Conservation (phyloP, 2,797 vertebrate genomes). For the Rhynchotus rufescens region DNA sequence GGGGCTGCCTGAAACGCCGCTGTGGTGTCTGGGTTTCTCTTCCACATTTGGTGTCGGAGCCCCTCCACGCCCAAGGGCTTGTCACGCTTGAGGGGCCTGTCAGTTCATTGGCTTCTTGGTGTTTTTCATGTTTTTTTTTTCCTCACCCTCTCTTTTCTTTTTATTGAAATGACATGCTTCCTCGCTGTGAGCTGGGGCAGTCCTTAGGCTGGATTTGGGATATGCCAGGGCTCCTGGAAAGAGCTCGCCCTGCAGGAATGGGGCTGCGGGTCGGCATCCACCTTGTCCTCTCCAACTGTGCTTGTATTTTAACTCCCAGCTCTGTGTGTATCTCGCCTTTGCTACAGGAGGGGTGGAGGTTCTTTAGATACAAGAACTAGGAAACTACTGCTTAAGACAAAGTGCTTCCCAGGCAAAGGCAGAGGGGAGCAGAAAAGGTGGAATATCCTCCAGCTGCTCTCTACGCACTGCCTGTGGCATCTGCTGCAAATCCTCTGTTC, state of each 20-base stretch:
- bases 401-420: neutral
- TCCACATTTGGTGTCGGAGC: neutral
- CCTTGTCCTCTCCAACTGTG: neutral
- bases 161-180: neutral
- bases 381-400: neutral
- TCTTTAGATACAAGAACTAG: neutral
- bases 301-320: neutral
- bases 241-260: neutral
- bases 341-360: neutral
- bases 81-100: fast-evolving
- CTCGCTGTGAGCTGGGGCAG: too few species aligned
- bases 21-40: neutral
- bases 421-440: too few species aligned
- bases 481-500: neutral
- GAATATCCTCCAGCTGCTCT: neutral
- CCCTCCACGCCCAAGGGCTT: neutral
- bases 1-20: neutral
- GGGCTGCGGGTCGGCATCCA: neutral
- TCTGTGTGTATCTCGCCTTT: neutral
- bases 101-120: neutral
- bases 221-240: neutral
- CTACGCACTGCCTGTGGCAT: neutral
- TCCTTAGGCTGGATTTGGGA: neutral
- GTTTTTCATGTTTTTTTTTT: neutral
- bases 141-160: too few species aligned